phyloP scores from a whole-genome alignment of 2,113 vertebrate species.

The Oreotrochilus melanogaster region DNA sequence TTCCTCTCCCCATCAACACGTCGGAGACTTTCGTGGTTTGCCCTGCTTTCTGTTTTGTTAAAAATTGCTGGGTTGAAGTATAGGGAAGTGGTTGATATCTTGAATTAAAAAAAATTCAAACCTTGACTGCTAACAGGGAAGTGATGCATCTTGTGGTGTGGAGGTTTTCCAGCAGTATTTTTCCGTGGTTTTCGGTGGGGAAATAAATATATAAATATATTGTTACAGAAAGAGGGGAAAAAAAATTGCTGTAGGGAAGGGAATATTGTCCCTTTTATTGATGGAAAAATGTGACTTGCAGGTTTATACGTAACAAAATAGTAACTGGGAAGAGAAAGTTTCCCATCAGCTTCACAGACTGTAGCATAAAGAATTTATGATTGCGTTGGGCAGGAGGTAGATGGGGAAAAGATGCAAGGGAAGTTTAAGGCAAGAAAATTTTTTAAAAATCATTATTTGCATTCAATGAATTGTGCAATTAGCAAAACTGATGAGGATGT shows the following conservation, averaged over 20 bases:
- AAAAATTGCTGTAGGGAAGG: slow-evolving; percentile 17
- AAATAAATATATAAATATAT: slow-evolving; percentile 61
- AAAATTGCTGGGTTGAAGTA: slow-evolving; percentile 59
- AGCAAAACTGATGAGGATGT: rapidly evolving
- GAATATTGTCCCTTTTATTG: slow-evolving; percentile 31
- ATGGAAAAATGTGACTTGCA: background rate
- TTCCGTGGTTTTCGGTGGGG: background rate
- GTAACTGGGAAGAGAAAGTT: background rate
- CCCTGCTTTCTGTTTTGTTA: slow-evolving; percentile 13
- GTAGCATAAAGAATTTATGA: background rate
- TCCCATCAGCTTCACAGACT: background rate
- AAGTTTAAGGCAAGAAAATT: background rate
- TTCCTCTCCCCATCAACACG: background rate
- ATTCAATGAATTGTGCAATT: background rate
- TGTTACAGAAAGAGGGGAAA: background rate
- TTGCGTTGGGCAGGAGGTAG: background rate
- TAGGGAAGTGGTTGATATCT: slow-evolving; percentile 30
- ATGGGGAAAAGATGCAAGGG: background rate
- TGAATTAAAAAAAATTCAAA: slow-evolving; percentile 47
- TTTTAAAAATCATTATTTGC: background rate
- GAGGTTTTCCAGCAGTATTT: background rate
- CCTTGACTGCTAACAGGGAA: background rate
- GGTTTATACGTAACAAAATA: background rate
- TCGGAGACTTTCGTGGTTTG: background rate
- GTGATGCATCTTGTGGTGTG: rapidly evolving